Evolutionary conservation across 2,113 vertebrate genomes (phyloP).

Genomic region (Ariopsis seemanni): DNA sequence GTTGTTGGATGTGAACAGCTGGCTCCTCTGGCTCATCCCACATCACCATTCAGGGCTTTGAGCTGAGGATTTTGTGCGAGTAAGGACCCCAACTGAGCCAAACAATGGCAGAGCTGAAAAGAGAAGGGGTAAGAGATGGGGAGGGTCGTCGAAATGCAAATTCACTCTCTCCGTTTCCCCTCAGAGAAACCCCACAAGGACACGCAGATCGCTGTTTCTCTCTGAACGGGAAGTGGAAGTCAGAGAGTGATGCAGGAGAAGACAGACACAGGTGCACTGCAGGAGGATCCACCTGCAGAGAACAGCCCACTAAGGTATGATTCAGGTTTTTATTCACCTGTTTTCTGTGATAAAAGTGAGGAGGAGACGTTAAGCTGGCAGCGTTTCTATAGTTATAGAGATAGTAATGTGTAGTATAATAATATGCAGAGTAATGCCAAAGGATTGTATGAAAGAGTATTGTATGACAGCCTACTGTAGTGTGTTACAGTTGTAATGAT

Average conservation of each 20-base stretch:
- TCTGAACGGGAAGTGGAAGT: conserved; percentile 41
- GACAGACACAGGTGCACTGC: conserved; percentile 25
- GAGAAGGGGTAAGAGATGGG: conserved; percentile 61
- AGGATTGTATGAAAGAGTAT: not conserved
- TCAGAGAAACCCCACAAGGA: conserved; percentile 60
- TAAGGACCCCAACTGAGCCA: conserved; percentile 71
- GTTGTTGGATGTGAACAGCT: conserved; percentile 37
- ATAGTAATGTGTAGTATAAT: not conserved
- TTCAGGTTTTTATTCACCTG: not conserved
- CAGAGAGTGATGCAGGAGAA: conserved; percentile 23
- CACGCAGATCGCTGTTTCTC: conserved; percentile 61
- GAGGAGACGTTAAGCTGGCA: not conserved
- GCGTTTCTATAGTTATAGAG: too few species aligned
- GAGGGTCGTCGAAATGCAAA: conserved; percentile 77
- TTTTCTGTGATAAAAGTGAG: not conserved
- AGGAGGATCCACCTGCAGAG: not conserved
- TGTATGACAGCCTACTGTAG: not conserved
- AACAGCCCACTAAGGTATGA: not conserved
- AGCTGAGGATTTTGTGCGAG: conserved; percentile 73
- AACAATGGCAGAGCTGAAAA: conserved; percentile 75
- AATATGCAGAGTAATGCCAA: not conserved
- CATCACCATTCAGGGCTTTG: conserved; percentile 37
- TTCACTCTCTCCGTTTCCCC: conserved; percentile 69
- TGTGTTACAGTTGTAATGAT: not conserved
- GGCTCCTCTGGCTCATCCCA: conserved; percentile 31